Evolutionary conservation across 2,113 vertebrate genomes (phyloP).

Genomic region (Gopherus evgoodei): DNA sequence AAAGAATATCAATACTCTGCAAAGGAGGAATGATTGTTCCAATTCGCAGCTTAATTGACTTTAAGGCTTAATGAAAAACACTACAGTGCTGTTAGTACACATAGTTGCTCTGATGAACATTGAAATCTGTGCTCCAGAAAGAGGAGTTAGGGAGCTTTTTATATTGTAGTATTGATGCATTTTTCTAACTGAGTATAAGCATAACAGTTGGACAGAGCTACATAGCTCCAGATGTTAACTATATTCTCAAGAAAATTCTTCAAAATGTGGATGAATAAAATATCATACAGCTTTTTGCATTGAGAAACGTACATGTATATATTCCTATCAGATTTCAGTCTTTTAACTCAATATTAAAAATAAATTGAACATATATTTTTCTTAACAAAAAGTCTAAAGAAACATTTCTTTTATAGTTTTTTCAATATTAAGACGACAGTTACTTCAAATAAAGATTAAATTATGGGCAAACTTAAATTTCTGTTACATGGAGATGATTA

Average conservation of each 20-base stretch:
- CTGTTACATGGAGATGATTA: background rate
- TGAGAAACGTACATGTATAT: conserved; percentile 63
- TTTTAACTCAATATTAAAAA: conserved; percentile 65
- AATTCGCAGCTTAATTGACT: conserved; percentile 94
- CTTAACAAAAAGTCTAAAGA: conserved; percentile 12
- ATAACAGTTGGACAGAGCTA: conserved; percentile 61
- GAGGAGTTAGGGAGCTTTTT: conserved; percentile 65
- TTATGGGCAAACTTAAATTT: conserved; percentile 4
- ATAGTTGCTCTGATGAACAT: conserved; percentile 74
- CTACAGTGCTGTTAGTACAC: conserved; percentile 81
- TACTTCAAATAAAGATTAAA: conserved; percentile 37
- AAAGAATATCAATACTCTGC: conserved; percentile 91
- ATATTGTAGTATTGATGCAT: conserved; percentile 72
- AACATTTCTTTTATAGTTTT: conserved; percentile 52
- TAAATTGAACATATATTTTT: conserved; percentile 51
- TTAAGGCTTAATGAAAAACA: conserved; percentile 92
- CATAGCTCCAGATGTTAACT: conserved; percentile 61
- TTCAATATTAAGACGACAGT: conserved; percentile 13
- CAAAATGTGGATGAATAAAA: conserved; percentile 56
- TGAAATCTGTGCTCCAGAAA: conserved; percentile 46
- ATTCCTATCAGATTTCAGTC: conserved; percentile 69
- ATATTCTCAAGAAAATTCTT: conserved; percentile 71
- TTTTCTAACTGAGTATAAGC: conserved; percentile 74
- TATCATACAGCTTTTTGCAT: conserved; percentile 57
- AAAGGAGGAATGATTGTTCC: conserved; percentile 94